phyloP scores from a whole-genome alignment of 2,797 vertebrate genomes.

The Helicolenus hilgendorfi region DNA sequence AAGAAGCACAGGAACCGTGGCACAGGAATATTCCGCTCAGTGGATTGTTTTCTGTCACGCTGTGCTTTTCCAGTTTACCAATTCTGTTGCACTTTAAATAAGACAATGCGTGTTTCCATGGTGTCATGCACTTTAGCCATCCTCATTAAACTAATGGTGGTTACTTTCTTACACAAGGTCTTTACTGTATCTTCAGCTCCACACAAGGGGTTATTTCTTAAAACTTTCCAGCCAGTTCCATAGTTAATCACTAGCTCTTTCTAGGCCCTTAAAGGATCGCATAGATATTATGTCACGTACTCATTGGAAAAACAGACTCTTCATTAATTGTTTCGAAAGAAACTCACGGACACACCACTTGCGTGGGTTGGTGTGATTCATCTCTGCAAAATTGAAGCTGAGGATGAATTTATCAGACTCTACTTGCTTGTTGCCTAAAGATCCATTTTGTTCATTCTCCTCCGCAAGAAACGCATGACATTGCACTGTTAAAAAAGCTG shows the following conservation, averaged over 20 bases:
- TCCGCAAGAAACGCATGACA: conserved; percentile 4
- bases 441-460: neutral
- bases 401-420: conserved; percentile 39
- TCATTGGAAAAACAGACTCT: conserved; percentile 28
- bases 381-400: conserved; percentile 33
- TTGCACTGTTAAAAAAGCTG: conserved; percentile 8
- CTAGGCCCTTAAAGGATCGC: neutral
- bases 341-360: conserved; percentile 23
- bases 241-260: conserved; percentile 3
- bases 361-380: conserved; percentile 31
- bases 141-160: conserved; percentile 46
- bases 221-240: conserved; percentile 2
- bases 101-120: conserved; percentile 30
- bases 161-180: conserved; percentile 1
- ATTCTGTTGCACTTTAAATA: conserved; percentile 9
- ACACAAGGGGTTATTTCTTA: neutral
- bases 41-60: neutral
- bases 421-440: conserved; percentile 11
- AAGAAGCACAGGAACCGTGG: neutral
- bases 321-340: conserved; percentile 46
- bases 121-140: conserved; percentile 17
- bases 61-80: conserved; percentile 35
- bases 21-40: conserved; percentile 29
- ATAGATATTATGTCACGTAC: conserved; percentile 5
- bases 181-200: conserved; percentile 5